Evolutionary conservation across 2,888 invertebrate species (phyloP), one percentile per base, ranked within the genome.

Genomic region (Drosophila nigricruria): DNA sequence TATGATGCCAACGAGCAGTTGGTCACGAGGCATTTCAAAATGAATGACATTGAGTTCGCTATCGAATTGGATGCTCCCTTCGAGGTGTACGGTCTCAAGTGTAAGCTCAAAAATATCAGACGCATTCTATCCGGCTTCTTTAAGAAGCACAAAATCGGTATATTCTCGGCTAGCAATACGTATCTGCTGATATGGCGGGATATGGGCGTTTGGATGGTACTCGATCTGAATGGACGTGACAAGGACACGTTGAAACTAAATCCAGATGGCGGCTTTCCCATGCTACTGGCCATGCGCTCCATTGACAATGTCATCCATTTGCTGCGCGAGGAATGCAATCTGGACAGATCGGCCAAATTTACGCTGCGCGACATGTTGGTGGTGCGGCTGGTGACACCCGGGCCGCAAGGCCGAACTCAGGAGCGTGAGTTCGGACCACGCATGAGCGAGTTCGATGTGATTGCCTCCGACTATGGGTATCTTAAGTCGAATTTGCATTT

Each of bases 181-280:
- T 92, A 92, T 75, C 49, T 83, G n/a, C 54, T 93, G 23, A 78
- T 92, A 5, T 93, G 93, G 92, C 89, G 80, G 38, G 83, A 90
- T 3, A 59, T 60, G 0, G 89, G 85, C 3, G 73, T 87, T 2
- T 92, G 85, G 77, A 90, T 93, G 74, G 79, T 92, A 0, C 82
- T 92, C 32, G 92, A 92, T 68, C 77, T 89, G 40, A 90, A 90
- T 66, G 92, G 93, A 0, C 82, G 92, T 3, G 77, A 90, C 4
- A 27, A 49, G 16, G 67, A 66, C 0, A 87, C 89, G 10, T 74
- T 91, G 9, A 65, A 64, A 3, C 27, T 74, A 1, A 88, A 88
- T 58, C 54, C 34, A 3, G 87, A 89, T 0, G 69, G 70, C 6
- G 92, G 92, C 0, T 61, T 60, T 10, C 90, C 89, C 0, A 73